phyloP scores from a whole-genome alignment of 2,797 vertebrate species.

The Semaprochilodus insignis region DNA sequence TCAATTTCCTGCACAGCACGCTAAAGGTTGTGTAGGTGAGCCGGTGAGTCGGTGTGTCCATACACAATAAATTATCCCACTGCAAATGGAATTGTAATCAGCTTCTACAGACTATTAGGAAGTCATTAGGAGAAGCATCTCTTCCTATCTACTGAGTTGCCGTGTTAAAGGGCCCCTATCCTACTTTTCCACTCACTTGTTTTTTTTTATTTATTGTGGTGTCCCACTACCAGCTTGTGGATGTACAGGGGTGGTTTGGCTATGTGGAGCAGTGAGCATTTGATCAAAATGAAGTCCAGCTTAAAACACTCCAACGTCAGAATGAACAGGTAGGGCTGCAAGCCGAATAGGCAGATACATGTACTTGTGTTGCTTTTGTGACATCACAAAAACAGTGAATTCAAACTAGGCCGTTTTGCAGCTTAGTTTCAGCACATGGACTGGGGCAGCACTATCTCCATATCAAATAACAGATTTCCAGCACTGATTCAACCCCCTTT shows the following conservation, averaged over 20 bases:
- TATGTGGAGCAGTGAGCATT: too few species aligned
- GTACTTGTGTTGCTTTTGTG: too few species aligned
- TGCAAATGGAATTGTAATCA: neutral
- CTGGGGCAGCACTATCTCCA: constrained; percentile 11
- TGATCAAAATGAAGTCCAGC: too few species aligned
- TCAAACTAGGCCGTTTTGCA: too few species aligned
- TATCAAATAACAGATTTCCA: constrained; percentile 24
- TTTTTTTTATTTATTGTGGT: neutral
- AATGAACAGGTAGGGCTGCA: too few species aligned
- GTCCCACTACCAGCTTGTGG: neutral
- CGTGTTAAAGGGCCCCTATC: neutral
- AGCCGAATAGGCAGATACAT: too few species aligned
- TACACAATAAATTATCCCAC: neutral
- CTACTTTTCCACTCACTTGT: neutral
- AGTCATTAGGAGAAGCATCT: neutral
- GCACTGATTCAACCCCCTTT: constrained; percentile 23
- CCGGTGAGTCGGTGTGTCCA: neutral
- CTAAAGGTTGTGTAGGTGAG: neutral
- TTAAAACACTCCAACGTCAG: too few species aligned
- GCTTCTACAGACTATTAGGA: constrained; percentile 6
- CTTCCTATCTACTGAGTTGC: neutral
- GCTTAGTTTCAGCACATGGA: too few species aligned
- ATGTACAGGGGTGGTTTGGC: neutral
- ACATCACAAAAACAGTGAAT: too few species aligned
- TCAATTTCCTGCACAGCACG: constrained; percentile 23